Evolutionary conservation across 2,113 vertebrate genomes (phyloP).

Genomic region (Eidolon helvum): DNA sequence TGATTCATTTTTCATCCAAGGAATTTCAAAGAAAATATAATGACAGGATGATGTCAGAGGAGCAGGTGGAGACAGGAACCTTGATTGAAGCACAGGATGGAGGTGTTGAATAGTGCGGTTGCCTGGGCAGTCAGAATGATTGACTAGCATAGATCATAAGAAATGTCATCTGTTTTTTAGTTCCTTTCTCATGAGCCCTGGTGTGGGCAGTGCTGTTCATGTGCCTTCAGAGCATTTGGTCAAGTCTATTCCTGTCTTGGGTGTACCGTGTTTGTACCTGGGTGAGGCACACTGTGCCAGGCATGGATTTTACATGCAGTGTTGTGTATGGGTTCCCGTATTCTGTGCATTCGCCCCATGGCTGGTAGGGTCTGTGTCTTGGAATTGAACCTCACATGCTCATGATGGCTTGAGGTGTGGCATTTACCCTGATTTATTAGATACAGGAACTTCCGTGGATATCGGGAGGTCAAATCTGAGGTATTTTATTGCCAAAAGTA

Average conservation of each 20-base stretch:
- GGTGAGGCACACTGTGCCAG: neutral
- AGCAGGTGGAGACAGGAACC: slow-evolving; percentile 74
- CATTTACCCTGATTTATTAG: neutral
- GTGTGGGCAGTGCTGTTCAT: slow-evolving; percentile 46
- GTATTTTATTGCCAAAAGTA: neutral
- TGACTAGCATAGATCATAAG: slow-evolving; percentile 50
- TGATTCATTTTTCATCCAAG: slow-evolving; percentile 74
- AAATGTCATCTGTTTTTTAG: slow-evolving; percentile 50
- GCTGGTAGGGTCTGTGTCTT: neutral
- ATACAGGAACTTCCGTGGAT: neutral
- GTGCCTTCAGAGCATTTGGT: slow-evolving; percentile 21
- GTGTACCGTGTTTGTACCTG: slow-evolving; percentile 11
- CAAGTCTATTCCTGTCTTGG: slow-evolving; percentile 44
- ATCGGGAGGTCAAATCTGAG: slow-evolving; percentile 2
- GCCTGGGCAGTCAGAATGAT: slow-evolving; percentile 43
- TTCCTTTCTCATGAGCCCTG: slow-evolving; percentile 13
- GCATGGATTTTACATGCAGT: neutral
- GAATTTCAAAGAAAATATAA: slow-evolving; percentile 32
- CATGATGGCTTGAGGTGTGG: neutral
- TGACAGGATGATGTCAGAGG: slow-evolving; percentile 56
- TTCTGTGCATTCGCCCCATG: neutral
- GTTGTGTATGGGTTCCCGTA: neutral
- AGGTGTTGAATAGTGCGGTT: slow-evolving; percentile 31
- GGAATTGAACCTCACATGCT: neutral
- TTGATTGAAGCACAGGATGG: slow-evolving; percentile 40